Percentiles rank a stretch among this genome's conserved stretches.
phyloP scores from a whole-genome alignment of 2,888 invertebrate genomes.

The Eulithis testata region DNA sequence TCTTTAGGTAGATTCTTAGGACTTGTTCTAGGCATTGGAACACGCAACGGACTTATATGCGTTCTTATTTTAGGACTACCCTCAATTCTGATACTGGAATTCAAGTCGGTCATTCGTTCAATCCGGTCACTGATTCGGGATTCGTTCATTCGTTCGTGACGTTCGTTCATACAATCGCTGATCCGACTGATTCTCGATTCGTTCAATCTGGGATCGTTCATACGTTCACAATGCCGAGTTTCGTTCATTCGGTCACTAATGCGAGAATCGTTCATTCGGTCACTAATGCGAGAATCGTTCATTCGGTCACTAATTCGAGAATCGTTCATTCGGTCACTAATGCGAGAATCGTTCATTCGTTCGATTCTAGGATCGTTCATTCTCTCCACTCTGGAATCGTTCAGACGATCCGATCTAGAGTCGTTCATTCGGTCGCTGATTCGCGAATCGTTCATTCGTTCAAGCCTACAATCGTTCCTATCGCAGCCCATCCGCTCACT shows the following conservation, averaged over 20 bases:
- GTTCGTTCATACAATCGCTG: conserved; percentile 45
- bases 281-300: conserved; percentile 42
- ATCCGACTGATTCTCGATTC: conserved; percentile 42
- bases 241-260: no score
- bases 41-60: conserved; percentile 67
- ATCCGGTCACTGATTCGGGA: conserved; percentile 43
- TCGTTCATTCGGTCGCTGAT: conserved; percentile 47
- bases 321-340: conserved; percentile 45
- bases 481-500: conserved; percentile 39
- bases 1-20: conserved; percentile 45
- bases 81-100: conserved; percentile 70
- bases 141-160: conserved; percentile 47
- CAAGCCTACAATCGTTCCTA: conserved; percentile 51
- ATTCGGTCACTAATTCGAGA: conserved; percentile 39
- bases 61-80: conserved; percentile 70
- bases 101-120: conserved; percentile 66
- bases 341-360: conserved; percentile 47
- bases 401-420: conserved; percentile 44
- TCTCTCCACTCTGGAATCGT: conserved; percentile 51
- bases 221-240: conserved; percentile 46
- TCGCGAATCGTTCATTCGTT: conserved; percentile 50
- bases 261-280: conserved; percentile 45
- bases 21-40: conserved; percentile 56
- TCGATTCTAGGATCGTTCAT: conserved; percentile 50
- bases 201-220: conserved; percentile 46